These are phyloP conservation scores for Leucopsar rothschildi DNA, from an alignment of 2,113 vertebrate species.

Conservation along the genomic window DNA sequence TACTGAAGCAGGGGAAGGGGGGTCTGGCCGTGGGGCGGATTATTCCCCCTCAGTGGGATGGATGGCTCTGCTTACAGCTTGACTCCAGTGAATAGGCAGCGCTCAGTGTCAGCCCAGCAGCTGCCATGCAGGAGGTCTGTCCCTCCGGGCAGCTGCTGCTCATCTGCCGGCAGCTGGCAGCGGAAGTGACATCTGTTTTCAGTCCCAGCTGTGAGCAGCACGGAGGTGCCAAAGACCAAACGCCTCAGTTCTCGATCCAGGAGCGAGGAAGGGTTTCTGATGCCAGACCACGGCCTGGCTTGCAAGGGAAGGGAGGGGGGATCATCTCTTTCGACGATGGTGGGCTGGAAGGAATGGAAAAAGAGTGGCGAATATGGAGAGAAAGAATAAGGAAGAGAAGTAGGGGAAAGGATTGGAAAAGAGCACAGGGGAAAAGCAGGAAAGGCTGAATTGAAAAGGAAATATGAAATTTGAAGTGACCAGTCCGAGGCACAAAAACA, in stretches of 20 bases:
- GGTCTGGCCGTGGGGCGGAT: not conserved
- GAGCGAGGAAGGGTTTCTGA: conserved; percentile 43
- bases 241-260: conserved; percentile 63
- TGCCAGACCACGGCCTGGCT: conserved; percentile 63
- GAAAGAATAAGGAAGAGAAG: conserved; percentile 25
- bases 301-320: not conserved
- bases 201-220: conserved; percentile 45
- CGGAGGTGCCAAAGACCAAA: conserved; percentile 33
- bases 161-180: conserved; percentile 61
- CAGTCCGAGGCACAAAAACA: not conserved
- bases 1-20: not conserved
- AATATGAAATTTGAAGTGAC: not conserved
- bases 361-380: conserved; percentile 10
- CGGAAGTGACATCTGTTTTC: conserved; percentile 55
- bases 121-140: conserved; percentile 41
- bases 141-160: conserved; percentile 45
- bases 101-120: conserved; percentile 3
- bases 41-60: not conserved
- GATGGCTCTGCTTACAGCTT: not conserved
- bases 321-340: conserved; percentile 5
- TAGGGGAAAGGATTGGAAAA: not conserved
- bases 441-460: not conserved
- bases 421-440: not conserved
- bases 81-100: not conserved
- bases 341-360: conserved; percentile 44